Base-by-base conservation (phyloP, 2,888 invertebrate species). In the Synergus itoensis region DNA sequence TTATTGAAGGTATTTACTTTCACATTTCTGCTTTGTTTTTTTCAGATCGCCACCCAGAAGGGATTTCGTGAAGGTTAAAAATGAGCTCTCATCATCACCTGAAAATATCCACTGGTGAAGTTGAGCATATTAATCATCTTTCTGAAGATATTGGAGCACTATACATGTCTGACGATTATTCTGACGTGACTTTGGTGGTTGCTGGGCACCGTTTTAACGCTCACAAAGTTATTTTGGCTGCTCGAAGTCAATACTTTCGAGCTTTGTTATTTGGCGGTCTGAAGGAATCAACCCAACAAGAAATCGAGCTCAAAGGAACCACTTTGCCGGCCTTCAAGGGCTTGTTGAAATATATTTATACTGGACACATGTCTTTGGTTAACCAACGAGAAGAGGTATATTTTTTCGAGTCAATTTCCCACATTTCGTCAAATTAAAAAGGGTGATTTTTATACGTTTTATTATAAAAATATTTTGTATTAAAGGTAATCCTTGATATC, bases 231-330 rank as follows among this genome's bases (percentile, higher is more conserved):
- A 97, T 99, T 86, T 94, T 99, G 78, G 99, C 99, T 0, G 97
- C 98, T 43, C 94, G 99, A 88, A 98, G 99, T 90, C 97, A 99
- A 88, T 99, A 99, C 93, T 99, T 99, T 92, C 94, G 98, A 91
- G 99, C 96, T 12, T 92, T 96, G 57, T 93, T 96, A 0, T 97
- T 95, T 92, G 96, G 96, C 11, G 96, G 96, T n/a, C 94, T 96
- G 92, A 94, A 95, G 81, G 96, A 97, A 91, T 94, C 96, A 0
- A 94, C 93, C 83, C 95, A 95, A 93, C 94, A 94, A 77, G 97
- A 98, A 93, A 96, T 99, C 79, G 96, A 96, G 89, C 92, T 99
- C 62, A 95, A 96, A 88, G 98, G 96, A 90, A 96, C 98, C 21
- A 96, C 96, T 1, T 92, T 97, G 73, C 95, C 95, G 80, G 97